Base-by-base conservation (phyloP, 2,888 invertebrate species). In the Heliconius cydno region DNA sequence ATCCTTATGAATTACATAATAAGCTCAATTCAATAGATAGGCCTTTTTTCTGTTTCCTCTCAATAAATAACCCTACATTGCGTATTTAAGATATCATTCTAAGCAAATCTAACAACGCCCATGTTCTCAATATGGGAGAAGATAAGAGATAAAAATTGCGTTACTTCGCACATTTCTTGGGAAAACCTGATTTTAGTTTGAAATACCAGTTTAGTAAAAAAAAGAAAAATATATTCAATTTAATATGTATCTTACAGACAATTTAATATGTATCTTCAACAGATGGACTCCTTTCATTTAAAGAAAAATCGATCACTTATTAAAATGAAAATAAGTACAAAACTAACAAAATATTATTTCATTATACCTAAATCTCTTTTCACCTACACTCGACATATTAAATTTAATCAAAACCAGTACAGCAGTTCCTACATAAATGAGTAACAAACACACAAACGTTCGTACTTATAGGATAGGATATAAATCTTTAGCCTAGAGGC, bases 401-500 rank as follows among this genome's bases (percentile, higher is more conserved):
- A 65, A 65, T 65, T 65, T 28, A 5, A 65, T 28, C 6, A 28
- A 65, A 65, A 65, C 7, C 65, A 28, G 28, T 28, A 4, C 28
- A 28, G 28, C 65, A 28, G 28, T 28, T 65, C 28, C 65, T 65
- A 65, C 6, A 65, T 65, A 65, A 63, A 4, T 63, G 25, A 28
- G 12, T 63, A 63, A 22, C 67, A 38, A n/a, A 68, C 38, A 38
- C 6, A 38, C 68, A 38, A 67, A 67, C 67, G 30, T 71, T 15
- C 25, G 12, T 28, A 46, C 5, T 72, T 72, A 72, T 57, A 52
- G 72, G 28, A 1, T 52, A 28, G 15, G 10, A 30, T 46, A 57
- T 72, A 46, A 72, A 46, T 72, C 72, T 52, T 72, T 34, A 74
- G 73, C 19, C 38, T 38, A 66, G 65, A 34, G 78, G 77, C 77